Base-by-base conservation (phyloP, 2,113 vertebrate species). In the Anoura caudifer region DNA sequence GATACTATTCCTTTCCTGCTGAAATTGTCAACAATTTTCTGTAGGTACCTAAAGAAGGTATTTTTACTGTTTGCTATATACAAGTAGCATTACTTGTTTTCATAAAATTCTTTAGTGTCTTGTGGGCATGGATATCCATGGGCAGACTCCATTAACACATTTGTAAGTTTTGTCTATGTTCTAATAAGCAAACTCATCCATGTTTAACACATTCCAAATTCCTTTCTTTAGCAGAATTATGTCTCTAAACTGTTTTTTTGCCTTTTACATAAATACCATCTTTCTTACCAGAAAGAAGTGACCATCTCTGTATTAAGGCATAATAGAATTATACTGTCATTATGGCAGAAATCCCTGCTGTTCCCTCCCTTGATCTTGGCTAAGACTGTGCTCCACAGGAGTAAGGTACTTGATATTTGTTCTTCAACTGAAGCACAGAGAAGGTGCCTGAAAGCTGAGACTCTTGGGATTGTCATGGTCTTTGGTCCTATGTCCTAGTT, bases 201-300 rank as follows among this genome's bases (percentile, higher is more conserved):
- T 69, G n/a, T 54, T 90, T 81, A 80, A 56, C 9, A 38, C 28
- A 86, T 20, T 73, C 59, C 45, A 86, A 96, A 80, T 80, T 63
- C 43, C 19, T 90, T 76, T 69, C 31, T 89, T 79, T 41, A 65
- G 45, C 45, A 90, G 63, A 73, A 63, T 45, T 6, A 43, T 43
- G 9, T 79, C 69, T 63, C n/a, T 24, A 45, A 72, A 72, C 19
- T 54, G 59, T 83, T 52, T 75, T 94, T 65, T 87, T 70, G 26
- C 43, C 90, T 90, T 79, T 61, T 87, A 96, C 17, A 94, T 87
- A 92, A 97, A 95, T 96, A 97, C 1, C 70, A 17, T 33, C 96
- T 96, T 96, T 97, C 80, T 94, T 92, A 95, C n/a, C 65, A 95
- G 81, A 92, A 97, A 91, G 75, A 83, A 92, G 67, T 19, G 7